Evolutionary conservation across 2,113 vertebrate species (phyloP), one percentile per base, ranked within the genome.

Genomic region (Tetrax tetrax): DNA sequence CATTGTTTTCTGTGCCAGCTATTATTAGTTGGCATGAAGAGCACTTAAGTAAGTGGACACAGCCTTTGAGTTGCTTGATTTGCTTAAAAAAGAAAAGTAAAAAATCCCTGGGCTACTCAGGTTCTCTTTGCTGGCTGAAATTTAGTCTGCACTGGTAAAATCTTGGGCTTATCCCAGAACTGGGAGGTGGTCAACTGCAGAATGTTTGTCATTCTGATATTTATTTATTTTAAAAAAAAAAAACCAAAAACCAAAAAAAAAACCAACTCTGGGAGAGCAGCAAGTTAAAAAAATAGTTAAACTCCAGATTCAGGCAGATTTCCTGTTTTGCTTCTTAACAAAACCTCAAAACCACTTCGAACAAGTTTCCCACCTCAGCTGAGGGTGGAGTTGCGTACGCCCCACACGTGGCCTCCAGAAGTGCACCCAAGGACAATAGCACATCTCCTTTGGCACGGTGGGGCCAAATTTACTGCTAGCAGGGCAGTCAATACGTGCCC

Each of bases 271-370:
- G 23, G 15, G 71, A 83, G 18, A 86, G 25, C 23, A 86, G 50
- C 64, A 93, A 74, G 48, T 89, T 66, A 4, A 54, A 64, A 50
- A 59, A 69, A 27, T 43, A 38, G 21, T 86, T 72, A 75, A 76
- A 86, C 70, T 86, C 68, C 91, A 91, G 37, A 94, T 93, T 90
- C 59, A n/a, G 45, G 15, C 56, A 92, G 54, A 81, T 93, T 97
- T 97, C 97, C 96, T 97, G 96, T 96, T 97, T 97, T 97, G 90
- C 87, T 96, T 91, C 91, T 95, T 54, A 77, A 83, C 81, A 90
- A 96, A 97, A 97, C 97, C 96, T 96, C 90, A 96, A 97, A 97
- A 97, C 94, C 95, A 90, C 95, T 90, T 86, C 65, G 89, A 96
- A 95, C 83, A 70, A 87, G 74, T 94, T 96, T 96, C 84, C 63